Evolutionary conservation across 2,797 vertebrate genomes (phyloP), one percentile per base, ranked within the genome.

Genomic region (Tokudaia muenninki): DNA sequence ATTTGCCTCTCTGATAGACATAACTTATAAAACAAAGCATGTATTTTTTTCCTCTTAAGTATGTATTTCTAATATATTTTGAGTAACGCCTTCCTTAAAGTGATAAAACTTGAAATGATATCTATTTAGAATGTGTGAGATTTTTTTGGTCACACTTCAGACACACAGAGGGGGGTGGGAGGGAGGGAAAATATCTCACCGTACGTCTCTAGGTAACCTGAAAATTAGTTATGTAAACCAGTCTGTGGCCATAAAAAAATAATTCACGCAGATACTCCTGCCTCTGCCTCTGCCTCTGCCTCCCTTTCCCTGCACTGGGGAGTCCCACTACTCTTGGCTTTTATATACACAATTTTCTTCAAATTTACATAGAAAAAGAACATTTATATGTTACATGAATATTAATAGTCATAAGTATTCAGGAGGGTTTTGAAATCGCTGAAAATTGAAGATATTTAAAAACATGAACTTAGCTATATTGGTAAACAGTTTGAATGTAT

Each of bases 401-500:
- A 65, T 81, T 90, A 92, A 77, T 31, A 80, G 34, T 47, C 29
- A 22, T 50, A 14, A 96, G 87, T 95, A 95, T 16, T 61, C 37
- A 90, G 44, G 24, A 92, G 4, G 89, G 7, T 26, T 96, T 94
- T 94, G 57, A 97, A 91, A 90, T 84, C 96, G 34, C 84, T 95
- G 8, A 93, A 84, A 95, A 90, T 16, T n/a, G 92, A 81, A 92
- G 89, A 44, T 97, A 84, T 94, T 95, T 94, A 84, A 29, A 96
- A 94, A 82, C 3, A 34, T 79, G 57, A 90, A 59, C 50, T 55
- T 74, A 87, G 29, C 79, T 83, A 63, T 61, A 50, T 90, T 83
- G 37, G 8, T 67, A 95, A 94, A 90, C 34, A 88, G 57, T 79
- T 92, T 95, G 52, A 96, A 90, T 91, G 24, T 86, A 55, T 95